Evolutionary conservation across 2,888 invertebrate species (phyloP).

Genomic region (Nomada goodeniana): DNA sequence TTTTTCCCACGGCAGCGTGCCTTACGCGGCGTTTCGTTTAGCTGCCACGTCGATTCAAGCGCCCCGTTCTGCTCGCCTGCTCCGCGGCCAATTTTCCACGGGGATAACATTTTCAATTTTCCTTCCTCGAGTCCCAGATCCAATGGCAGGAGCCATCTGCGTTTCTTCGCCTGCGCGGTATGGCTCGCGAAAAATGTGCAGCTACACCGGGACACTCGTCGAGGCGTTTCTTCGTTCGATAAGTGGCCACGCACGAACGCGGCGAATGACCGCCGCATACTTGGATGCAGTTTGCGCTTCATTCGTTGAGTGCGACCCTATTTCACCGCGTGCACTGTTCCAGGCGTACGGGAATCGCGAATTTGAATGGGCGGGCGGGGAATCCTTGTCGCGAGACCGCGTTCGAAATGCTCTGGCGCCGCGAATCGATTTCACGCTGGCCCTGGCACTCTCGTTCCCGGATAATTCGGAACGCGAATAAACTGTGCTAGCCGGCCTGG

Average conservation of each 20-base stretch:
- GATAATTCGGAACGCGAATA: constrained; percentile 69
- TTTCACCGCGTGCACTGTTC: not conserved
- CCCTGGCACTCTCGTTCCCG: constrained; percentile 34
- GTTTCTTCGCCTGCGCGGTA: not conserved
- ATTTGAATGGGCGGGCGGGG: not conserved
- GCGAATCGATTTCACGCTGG: constrained; percentile 24
- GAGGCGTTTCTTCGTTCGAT: not conserved
- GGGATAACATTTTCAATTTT: no score
- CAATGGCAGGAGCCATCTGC: no score
- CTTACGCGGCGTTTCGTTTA: not conserved
- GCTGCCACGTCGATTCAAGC: not conserved
- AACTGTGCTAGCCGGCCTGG: constrained; percentile 42
- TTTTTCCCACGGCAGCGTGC: constrained; percentile 25
- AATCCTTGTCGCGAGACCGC: not conserved
- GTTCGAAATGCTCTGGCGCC: constrained; percentile 13
- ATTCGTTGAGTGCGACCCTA: not conserved
- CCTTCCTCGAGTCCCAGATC: no score
- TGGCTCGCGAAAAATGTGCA: not conserved
- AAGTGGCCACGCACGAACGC: not conserved
- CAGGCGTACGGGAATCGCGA: constrained; percentile 1
- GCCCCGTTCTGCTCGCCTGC: not conserved
- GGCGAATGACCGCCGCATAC: not conserved
- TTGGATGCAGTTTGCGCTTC: not conserved
- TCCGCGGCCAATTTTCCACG: no score
- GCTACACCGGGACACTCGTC: not conserved